phyloP scores from a whole-genome alignment of 2,888 invertebrate genomes.

The Drosophila neoperkinsi region DNA sequence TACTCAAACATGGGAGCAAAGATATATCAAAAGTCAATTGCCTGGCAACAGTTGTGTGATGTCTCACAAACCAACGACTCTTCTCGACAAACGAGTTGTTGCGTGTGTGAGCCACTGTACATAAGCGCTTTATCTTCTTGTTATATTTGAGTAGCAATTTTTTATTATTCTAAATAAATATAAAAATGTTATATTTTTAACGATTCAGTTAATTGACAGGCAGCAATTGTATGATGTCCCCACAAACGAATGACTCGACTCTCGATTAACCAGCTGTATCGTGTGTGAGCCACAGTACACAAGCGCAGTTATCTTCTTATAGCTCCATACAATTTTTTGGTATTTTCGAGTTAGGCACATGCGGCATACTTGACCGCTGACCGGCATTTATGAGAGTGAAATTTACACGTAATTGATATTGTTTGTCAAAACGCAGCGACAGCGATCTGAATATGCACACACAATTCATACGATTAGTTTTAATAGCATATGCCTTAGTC shows the following conservation, averaged over 20 bases:
- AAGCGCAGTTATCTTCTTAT: neutral
- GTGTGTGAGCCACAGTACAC: neutral
- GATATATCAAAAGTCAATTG: no score
- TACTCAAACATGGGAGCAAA: no score
- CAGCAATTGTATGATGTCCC: no score
- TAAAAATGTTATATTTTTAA: neutral
- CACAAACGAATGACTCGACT: neutral
- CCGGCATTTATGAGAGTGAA: constrained; percentile 72
- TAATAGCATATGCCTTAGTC: constrained; percentile 30
- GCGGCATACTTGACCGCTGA: constrained; percentile 26
- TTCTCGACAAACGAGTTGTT: neutral
- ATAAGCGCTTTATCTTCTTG: neutral
- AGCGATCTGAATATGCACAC: constrained; percentile 31
- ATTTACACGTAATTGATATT: constrained; percentile 73
- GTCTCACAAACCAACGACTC: neutral
- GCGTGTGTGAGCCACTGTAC: no score
- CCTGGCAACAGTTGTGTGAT: neutral
- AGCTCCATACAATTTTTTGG: constrained; percentile 2
- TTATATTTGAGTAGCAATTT: neutral
- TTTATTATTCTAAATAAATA: constrained; percentile 20
- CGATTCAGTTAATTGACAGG: no score
- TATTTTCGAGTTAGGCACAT: constrained; percentile 26
- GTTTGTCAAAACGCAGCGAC: constrained; percentile 21
- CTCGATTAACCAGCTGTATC: neutral
- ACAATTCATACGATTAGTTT: constrained; percentile 39